Evolutionary conservation across 2,888 invertebrate species (phyloP).

Genomic region (Acrobasis repandana): DNA sequence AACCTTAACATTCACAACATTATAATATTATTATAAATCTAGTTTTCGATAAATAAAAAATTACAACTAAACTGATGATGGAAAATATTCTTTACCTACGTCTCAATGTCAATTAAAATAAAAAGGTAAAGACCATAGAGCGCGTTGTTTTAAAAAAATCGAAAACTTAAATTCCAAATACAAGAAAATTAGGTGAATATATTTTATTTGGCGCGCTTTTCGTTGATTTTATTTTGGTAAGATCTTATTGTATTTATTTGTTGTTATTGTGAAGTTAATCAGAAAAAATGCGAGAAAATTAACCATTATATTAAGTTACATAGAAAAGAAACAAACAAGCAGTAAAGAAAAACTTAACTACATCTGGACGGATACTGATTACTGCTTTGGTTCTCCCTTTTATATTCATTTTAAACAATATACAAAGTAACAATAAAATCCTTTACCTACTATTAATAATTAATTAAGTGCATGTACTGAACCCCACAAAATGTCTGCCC

Average conservation of each 20-base stretch:
- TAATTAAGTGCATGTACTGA: constrained; percentile 11
- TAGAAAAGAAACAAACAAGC: constrained; percentile 37
- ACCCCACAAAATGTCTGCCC: constrained; percentile 16
- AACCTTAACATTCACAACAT: constrained; percentile 21
- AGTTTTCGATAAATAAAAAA: constrained; percentile 9
- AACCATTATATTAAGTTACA: constrained; percentile 45
- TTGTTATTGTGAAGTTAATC: neutral
- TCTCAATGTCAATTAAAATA: neutral
- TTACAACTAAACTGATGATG: constrained; percentile 35
- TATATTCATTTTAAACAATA: constrained; percentile 31
- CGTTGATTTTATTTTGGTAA: neutral
- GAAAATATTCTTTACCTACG: constrained; percentile 38
- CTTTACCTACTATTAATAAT: constrained; percentile 24
- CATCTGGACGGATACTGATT: constrained; percentile 82
- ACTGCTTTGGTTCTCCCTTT: constrained; percentile 76
- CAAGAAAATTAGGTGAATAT: neutral
- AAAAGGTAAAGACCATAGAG: neutral
- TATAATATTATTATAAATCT: constrained; percentile 5
- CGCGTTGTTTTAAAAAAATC: neutral
- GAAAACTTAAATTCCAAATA: neutral
- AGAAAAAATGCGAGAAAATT: constrained; percentile 36
- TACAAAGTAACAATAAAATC: constrained; percentile 30
- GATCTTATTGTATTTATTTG: too few species aligned
- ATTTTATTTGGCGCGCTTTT: neutral
- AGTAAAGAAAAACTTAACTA: constrained; percentile 62